Conservation (phyloP, 1,140 invertebrate genomes). For the Subanguina moxae region DNA sequence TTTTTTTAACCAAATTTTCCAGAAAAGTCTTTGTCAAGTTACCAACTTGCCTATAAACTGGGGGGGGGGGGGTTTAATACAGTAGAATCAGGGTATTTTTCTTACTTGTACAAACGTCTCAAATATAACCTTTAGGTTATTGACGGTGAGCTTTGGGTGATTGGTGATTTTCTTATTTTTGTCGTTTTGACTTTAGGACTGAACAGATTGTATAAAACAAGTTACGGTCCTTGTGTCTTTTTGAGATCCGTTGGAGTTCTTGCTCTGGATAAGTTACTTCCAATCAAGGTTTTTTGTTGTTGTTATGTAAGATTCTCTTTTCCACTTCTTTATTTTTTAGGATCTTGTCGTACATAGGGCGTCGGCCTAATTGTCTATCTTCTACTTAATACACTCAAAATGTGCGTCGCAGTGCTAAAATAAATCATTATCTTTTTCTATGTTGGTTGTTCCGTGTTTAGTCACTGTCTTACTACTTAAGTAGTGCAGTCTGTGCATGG, state of each 20-base stretch:
- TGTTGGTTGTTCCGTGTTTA: not conserved
- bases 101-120: too few relatives aligned
- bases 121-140: conserved; percentile 81
- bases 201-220: conserved; percentile 76
- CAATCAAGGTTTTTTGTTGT: conserved; percentile 69
- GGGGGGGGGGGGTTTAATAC: too few relatives aligned
- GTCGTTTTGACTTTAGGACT: conserved; percentile 60
- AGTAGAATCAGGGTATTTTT: not conserved
- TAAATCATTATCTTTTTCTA: too few relatives aligned
- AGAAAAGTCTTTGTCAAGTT: too few relatives aligned
- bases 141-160: conserved; percentile 66
- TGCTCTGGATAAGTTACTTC: conserved; percentile 72
- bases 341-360: conserved; percentile 36
- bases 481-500: too few relatives aligned
- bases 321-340: conserved; percentile 19
- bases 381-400: too few relatives aligned
- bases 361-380: conserved; percentile 3
- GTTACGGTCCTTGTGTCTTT: conserved; percentile 74
- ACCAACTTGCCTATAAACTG: too few relatives aligned
- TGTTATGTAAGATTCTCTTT: conserved; percentile 8
- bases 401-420: too few relatives aligned
- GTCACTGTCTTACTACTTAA: not conserved
- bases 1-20: too few relatives aligned
- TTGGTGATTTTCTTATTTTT: too few relatives aligned
- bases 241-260: conserved; percentile 79